Evolutionary conservation across 2,113 vertebrate genomes (phyloP), one percentile per base, ranked within the genome.

Genomic region (Herpailurus yagouaroundi): DNA sequence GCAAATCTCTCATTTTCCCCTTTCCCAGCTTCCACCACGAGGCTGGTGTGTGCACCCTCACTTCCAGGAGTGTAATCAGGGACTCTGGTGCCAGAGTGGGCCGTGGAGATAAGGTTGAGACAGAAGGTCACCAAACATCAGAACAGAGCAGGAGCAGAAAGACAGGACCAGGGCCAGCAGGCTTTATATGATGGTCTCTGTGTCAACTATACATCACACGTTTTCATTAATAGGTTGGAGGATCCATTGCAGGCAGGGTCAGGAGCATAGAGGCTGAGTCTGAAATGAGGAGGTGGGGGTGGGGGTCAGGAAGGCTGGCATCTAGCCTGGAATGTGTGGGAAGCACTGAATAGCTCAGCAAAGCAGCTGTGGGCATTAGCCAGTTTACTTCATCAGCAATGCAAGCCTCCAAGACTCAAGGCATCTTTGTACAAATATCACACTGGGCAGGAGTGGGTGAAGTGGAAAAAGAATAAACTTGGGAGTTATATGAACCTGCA

Each of bases 131-230:
- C 60, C 83, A 93, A 83, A 48, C 4, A 0, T 88, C 87, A 91
- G 96, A 81, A 88, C 18, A 45, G 82, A 92, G 33, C 7, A 55
- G 74, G 50, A 73, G 79, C 25, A 71, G 73, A 60, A 33, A 81
- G 85, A 68, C 63, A 29, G 90, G 63, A 50, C 31, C 29, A 21
- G 79, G 41, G 33, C 89, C 91, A 25, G 41, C 1, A 4, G 71
- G 21, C 15, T 84, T 80, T 96, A 66, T 88, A 94, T 85, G 73
- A 92, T 82, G n/a, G 33, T 81, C 57, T 92, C 64, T 18, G 1
- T 71, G 87, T 90, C 90, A 94, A 19, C 33, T 57, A 13, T 4
- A 15, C n/a, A 18, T 41, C 25, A 33, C 13, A n/a, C 38, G 25
- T 95, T 83, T 86, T 95, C 76, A 68, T 95, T 66, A 82, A 41